These are phyloP conservation scores for Typhlomys cinereus DNA, from an alignment of 2,113 vertebrate genomes.

Conservation along the genomic window DNA sequence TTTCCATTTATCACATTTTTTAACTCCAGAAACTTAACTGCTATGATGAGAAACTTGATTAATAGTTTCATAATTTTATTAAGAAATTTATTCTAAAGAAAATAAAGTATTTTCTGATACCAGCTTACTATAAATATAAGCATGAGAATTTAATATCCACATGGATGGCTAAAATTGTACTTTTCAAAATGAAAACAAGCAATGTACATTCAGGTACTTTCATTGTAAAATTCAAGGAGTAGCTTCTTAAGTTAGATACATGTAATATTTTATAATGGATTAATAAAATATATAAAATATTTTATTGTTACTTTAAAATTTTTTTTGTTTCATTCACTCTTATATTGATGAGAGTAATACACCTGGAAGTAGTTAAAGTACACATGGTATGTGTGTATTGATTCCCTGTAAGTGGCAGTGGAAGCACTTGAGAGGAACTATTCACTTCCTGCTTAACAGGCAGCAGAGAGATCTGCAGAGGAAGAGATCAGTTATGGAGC, in stretches of 20 bases:
- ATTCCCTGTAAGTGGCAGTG: too few species aligned
- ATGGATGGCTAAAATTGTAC: neutral
- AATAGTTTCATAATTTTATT: conserved; percentile 4
- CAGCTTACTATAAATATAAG: neutral
- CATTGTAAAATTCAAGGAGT: neutral
- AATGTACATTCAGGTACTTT: neutral
- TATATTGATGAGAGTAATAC: neutral
- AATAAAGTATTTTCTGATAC: neutral
- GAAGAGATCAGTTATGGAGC: fast-evolving
- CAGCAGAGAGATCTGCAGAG: neutral
- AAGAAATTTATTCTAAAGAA: neutral
- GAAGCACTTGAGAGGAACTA: neutral
- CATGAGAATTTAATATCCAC: neutral
- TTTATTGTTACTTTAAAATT: neutral
- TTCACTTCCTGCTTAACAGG: neutral
- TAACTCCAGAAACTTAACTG: neutral
- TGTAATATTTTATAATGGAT: neutral
- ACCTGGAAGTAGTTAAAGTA: neutral
- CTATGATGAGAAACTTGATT: neutral
- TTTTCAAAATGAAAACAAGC: neutral
- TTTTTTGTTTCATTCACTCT: neutral
- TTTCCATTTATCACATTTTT: neutral
- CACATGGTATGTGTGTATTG: neutral
- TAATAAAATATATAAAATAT: neutral
- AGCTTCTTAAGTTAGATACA: neutral